These are phyloP conservation scores for Eulithis prunata DNA, from an alignment of 2,888 invertebrate genomes.

Conservation along the genomic window DNA sequence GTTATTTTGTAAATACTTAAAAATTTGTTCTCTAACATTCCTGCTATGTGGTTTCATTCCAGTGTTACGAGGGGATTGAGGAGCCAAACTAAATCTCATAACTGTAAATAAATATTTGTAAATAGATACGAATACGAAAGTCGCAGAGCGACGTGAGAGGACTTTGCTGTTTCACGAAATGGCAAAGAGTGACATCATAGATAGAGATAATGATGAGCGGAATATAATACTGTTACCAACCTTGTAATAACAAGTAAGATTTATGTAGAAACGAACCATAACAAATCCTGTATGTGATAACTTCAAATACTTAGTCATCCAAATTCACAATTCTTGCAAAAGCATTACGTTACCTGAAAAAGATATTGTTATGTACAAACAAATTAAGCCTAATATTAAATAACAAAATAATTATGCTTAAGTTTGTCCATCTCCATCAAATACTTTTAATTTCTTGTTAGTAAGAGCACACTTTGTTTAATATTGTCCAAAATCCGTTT, in stretches of 20 bases:
- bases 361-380: slow-evolving; percentile 49
- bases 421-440: slow-evolving; percentile 23
- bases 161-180: slow-evolving; percentile 56
- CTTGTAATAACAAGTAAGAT: slow-evolving; percentile 50
- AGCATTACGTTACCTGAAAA: slow-evolving; percentile 47
- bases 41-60: slow-evolving; percentile 79
- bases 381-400: slow-evolving; percentile 40
- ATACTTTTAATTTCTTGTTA: slow-evolving; percentile 9
- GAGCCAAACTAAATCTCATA: slow-evolving; percentile 72
- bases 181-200: slow-evolving; percentile 59
- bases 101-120: slow-evolving; percentile 80
- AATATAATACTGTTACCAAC: slow-evolving; percentile 71
- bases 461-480: slow-evolving; percentile 3
- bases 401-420: slow-evolving; percentile 2
- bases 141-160: slow-evolving; percentile 74
- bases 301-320: slow-evolving; percentile 43
- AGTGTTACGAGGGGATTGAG: slow-evolving; percentile 63
- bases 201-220: slow-evolving; percentile 59
- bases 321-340: slow-evolving; percentile 40
- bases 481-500: slow-evolving; percentile 1
- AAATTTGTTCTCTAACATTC: slow-evolving; percentile 75
- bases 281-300: slow-evolving; percentile 52
- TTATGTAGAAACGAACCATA: slow-evolving; percentile 47
- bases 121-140: slow-evolving; percentile 72
- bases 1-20: slow-evolving; percentile 68